Conservation (phyloP, 2,113 vertebrate genomes). For the Tautogolabrus adspersus region DNA sequence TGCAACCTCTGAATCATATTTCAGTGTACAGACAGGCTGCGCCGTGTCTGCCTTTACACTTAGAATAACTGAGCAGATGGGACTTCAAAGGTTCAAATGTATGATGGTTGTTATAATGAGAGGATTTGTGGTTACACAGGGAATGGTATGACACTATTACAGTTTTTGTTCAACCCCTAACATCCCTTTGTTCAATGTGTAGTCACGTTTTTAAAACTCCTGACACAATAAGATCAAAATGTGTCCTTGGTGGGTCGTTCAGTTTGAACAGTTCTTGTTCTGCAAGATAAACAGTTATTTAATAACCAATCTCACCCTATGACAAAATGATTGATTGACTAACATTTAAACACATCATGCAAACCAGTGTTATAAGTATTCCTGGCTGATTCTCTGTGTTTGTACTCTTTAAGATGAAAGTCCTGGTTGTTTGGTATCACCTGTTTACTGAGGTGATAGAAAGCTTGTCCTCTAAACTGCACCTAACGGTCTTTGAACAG, state of each 20-base stretch:
- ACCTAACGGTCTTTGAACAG: no score
- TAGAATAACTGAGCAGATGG: slow-evolving; percentile 57
- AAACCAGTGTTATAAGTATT: no score
- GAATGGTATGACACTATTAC: slow-evolving; percentile 32
- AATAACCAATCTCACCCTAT: no score
- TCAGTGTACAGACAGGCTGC: slow-evolving; percentile 54
- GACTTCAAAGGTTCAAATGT: slow-evolving; percentile 65
- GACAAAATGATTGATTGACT: no score
- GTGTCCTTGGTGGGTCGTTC: background rate
- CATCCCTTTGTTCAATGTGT: background rate
- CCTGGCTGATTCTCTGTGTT: no score
- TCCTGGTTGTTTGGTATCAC: no score
- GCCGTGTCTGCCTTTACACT: slow-evolving; percentile 48
- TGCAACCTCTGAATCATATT: slow-evolving; percentile 71
- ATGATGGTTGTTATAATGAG: slow-evolving; percentile 68
- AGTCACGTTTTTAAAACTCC: background rate
- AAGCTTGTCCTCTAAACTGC: no score
- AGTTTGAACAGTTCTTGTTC: background rate
- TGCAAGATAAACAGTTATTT: no score
- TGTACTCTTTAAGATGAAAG: no score
- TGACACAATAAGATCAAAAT: background rate
- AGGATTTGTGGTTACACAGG: slow-evolving; percentile 36
- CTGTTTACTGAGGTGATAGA: no score
- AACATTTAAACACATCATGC: no score
- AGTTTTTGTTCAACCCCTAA: background rate